These are phyloP conservation scores for Lithobates pipiens DNA, from an alignment of 2,797 vertebrate genomes.

Conservation along the genomic window DNA sequence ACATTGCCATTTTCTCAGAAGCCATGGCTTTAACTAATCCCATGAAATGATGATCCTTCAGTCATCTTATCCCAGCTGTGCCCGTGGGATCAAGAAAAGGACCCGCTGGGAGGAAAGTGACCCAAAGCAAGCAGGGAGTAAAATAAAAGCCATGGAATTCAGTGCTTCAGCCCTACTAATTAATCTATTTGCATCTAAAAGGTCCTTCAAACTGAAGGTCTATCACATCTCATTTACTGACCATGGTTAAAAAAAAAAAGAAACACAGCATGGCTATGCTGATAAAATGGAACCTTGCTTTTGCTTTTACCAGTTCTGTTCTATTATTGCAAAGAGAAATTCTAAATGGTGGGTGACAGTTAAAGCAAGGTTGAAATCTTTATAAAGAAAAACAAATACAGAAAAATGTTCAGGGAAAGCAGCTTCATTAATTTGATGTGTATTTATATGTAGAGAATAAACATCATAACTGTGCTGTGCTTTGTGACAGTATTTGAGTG, in stretches of 20 bases:
- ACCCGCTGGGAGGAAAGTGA: conserved; percentile 46
- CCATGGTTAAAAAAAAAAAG: not conserved
- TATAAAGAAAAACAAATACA: not conserved
- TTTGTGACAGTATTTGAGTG: too few relatives aligned
- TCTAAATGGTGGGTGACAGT: not conserved
- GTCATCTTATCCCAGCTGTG: conserved; percentile 52
- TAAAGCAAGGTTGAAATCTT: not conserved
- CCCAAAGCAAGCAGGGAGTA: conserved; percentile 29
- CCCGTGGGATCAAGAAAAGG: conserved; percentile 44
- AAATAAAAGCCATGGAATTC: conserved; percentile 45
- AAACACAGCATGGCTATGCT: not conserved
- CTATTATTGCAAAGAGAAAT: not conserved
- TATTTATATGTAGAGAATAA: too few relatives aligned
- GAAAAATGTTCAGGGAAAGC: not conserved
- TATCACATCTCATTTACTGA: conserved; percentile 19
- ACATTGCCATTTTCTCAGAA: conserved; percentile 42
- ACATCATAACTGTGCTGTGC: too few relatives aligned
- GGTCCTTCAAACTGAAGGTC: conserved; percentile 10
- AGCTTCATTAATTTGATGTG: too few relatives aligned
- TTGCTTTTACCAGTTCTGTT: not conserved
- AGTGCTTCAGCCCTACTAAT: conserved; percentile 25
- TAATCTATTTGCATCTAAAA: conserved; percentile 57
- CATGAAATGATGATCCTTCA: conserved; percentile 56
- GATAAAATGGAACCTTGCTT: not conserved
- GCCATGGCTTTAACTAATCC: conserved; percentile 55